These are phyloP conservation scores for Arbacia lixula DNA, from an alignment of 53 echinoderm and acorn worm genomes.

Conservation along the genomic window DNA sequence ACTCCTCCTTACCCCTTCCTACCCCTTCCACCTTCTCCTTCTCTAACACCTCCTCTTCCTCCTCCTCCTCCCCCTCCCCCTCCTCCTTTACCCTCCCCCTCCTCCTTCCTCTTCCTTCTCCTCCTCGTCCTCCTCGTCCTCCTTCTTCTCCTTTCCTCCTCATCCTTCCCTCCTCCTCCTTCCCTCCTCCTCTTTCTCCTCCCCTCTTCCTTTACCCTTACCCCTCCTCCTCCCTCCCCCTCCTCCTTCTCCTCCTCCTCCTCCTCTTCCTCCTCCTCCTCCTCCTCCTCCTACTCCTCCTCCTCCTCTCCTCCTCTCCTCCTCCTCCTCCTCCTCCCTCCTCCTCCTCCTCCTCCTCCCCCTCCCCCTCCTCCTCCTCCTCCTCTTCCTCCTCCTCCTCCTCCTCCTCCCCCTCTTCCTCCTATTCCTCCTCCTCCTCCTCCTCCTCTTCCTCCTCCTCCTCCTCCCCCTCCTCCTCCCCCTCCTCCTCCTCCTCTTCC, in stretches of 20 bases:
- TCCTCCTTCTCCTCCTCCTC: too few relatives aligned
- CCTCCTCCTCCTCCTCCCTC: neutral
- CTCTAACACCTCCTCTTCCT: neutral
- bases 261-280: neutral
- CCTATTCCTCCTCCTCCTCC: too few relatives aligned
- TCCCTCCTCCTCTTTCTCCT: neutral
- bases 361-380: constrained; percentile 3
- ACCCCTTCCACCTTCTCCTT: too few relatives aligned
- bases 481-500: neutral
- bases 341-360: constrained; percentile 7
- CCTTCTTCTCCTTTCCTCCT: neutral
- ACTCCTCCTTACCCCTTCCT: neutral
- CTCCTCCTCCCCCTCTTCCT: constrained; percentile 1
- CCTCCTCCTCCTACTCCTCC: too few relatives aligned
- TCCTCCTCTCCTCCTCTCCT: too few relatives aligned
- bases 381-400: constrained; percentile 3
- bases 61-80: neutral
- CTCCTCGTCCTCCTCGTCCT: neutral
- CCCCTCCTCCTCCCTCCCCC: neutral
- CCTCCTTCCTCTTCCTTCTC: neutral
- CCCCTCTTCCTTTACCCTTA: neutral
- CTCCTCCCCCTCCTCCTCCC: neutral
- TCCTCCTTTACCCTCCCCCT: neutral
- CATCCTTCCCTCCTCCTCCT: neutral
- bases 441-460: neutral